These are phyloP conservation scores for Lycia hirtaria DNA, from an alignment of 2,888 invertebrate species.

Conservation along the genomic window DNA sequence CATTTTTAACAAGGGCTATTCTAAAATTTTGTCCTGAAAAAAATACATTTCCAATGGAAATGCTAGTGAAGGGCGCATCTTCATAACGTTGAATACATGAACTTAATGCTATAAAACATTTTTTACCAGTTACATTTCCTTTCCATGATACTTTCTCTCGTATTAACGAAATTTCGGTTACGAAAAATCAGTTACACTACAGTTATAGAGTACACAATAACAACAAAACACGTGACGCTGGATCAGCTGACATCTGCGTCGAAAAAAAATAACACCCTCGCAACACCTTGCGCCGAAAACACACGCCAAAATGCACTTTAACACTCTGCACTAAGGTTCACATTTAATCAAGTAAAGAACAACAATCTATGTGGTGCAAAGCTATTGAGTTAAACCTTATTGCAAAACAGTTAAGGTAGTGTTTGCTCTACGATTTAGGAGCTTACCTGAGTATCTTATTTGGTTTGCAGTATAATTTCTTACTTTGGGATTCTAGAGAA, in stretches of 20 bases:
- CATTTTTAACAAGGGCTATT: too few species aligned
- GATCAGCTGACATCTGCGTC: slow-evolving; percentile 73
- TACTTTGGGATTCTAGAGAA: not conserved
- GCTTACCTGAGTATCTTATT: slow-evolving; percentile 13
- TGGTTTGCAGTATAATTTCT: not conserved
- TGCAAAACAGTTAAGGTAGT: not conserved
- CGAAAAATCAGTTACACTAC: slow-evolving; percentile 71
- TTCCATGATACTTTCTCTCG: slow-evolving; percentile 8
- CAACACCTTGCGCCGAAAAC: slow-evolving; percentile 33
- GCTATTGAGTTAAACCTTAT: not conserved
- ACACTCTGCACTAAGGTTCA: not conserved
- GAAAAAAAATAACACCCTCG: slow-evolving; percentile 54
- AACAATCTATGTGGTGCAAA: not conserved
- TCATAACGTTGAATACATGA: too few species aligned
- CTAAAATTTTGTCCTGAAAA: too few species aligned
- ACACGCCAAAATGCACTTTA: slow-evolving; percentile 3
- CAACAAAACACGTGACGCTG: slow-evolving; percentile 64
- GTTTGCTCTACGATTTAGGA: not conserved
- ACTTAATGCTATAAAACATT: too few species aligned
- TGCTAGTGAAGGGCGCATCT: too few species aligned
- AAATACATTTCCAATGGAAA: too few species aligned
- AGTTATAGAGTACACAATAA: slow-evolving; percentile 58
- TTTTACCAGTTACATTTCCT: too few species aligned
- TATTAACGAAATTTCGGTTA: slow-evolving; percentile 55
- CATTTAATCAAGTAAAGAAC: not conserved